These are phyloP conservation scores for Augochlorella aurata DNA, from an alignment of 2,888 invertebrate species.

Conservation along the genomic window DNA sequence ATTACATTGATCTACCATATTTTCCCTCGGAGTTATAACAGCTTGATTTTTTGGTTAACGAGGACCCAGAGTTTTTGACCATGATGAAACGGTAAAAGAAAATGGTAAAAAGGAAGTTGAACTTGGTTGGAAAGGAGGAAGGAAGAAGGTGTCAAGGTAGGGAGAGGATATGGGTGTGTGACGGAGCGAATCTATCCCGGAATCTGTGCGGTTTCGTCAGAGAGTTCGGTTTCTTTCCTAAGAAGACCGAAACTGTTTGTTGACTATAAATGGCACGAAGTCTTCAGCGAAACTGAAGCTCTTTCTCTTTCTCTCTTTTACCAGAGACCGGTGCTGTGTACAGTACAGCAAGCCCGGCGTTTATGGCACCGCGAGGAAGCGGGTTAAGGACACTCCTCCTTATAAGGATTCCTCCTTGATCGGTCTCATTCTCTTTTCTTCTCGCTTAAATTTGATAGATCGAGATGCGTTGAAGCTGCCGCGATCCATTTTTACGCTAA, in stretches of 20 bases:
- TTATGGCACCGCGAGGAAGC: slow-evolving; percentile 73
- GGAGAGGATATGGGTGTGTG: slow-evolving; percentile 12
- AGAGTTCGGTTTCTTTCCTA: slow-evolving; percentile 59
- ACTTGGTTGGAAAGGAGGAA: background rate
- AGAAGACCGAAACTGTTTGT: slow-evolving; percentile 52
- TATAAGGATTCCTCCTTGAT: slow-evolving; percentile 79
- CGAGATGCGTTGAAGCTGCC: slow-evolving; percentile 4
- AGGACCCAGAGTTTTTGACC: background rate
- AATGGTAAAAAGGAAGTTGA: background rate
- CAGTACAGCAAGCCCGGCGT: slow-evolving; percentile 44
- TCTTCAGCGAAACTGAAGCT: slow-evolving; percentile 47
- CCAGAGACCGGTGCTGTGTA: slow-evolving; percentile 28
- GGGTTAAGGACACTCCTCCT: slow-evolving; percentile 81
- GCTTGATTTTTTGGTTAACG: background rate
- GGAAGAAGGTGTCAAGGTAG: background rate
- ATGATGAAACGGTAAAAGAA: background rate
- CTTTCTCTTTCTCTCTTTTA: slow-evolving; percentile 47
- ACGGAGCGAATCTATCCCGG: slow-evolving; percentile 44
- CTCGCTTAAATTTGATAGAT: slow-evolving; percentile 37
- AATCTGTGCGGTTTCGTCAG: slow-evolving; percentile 60
- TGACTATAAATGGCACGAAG: slow-evolving; percentile 78
- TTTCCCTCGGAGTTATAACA: background rate
- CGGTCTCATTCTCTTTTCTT: slow-evolving; percentile 57
- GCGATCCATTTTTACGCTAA: background rate
- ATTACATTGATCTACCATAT: background rate